A percentile compares a stretch with the other conserved stretches of the same genome.
Conservation (phyloP, 2,113 vertebrate genomes). For the Eretmochelys imbricata region DNA sequence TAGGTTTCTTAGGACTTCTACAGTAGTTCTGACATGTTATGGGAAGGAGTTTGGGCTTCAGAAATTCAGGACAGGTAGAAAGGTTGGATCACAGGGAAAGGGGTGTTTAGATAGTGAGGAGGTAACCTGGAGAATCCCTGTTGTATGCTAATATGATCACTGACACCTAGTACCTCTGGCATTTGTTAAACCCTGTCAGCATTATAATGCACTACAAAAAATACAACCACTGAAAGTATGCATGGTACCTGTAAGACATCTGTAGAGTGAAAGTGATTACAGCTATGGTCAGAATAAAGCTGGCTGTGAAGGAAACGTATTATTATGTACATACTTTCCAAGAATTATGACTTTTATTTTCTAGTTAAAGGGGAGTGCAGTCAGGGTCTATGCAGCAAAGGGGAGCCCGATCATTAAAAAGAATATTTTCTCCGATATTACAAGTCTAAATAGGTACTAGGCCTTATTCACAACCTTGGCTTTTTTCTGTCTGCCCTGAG, state of each 20-base stretch:
- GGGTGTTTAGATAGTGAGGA: not conserved
- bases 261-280: slow-evolving; percentile 75
- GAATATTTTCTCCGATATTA: slow-evolving; percentile 81
- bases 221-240: slow-evolving; percentile 43
- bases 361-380: slow-evolving; percentile 80
- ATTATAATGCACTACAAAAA: not conserved
- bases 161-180: not conserved
- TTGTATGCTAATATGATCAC: not conserved
- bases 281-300: slow-evolving; percentile 71
- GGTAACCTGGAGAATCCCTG: slow-evolving; percentile 23
- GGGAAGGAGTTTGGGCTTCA: not conserved
- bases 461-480: slow-evolving; percentile 82
- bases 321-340: slow-evolving; percentile 77
- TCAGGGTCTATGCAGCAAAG: slow-evolving; percentile 74
- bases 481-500: slow-evolving; percentile 81
- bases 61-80: not conserved
- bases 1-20: not conserved
- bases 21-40: not conserved
- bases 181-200: slow-evolving; percentile 23
- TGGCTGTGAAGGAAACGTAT: slow-evolving; percentile 74
- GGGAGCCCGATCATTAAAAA: slow-evolving; percentile 81
- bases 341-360: slow-evolving; percentile 84
- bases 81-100: not conserved
- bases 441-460: slow-evolving; percentile 79
- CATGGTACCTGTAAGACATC: slow-evolving; percentile 65